These are phyloP conservation scores for Eristalis tenax DNA, from an alignment of 2,888 invertebrate genomes.

Conservation along the genomic window DNA sequence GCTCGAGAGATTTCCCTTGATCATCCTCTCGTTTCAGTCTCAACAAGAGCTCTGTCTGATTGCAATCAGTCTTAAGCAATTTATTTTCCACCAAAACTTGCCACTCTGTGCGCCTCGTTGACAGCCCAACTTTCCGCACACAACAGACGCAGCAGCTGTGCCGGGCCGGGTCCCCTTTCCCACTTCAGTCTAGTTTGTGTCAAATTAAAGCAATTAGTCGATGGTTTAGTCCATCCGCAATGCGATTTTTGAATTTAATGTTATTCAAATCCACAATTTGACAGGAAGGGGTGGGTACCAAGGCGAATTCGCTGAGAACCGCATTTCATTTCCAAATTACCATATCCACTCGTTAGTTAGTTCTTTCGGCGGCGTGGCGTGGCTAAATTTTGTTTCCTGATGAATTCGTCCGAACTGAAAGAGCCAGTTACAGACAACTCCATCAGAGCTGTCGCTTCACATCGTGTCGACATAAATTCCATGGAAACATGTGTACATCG, in stretches of 20 bases:
- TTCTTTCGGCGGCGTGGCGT: background rate
- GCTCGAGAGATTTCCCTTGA: too few species aligned
- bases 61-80: background rate
- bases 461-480: conserved; percentile 3
- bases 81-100: background rate
- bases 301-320: background rate
- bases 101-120: background rate
- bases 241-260: background rate
- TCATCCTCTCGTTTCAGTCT: too few species aligned
- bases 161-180: too few species aligned
- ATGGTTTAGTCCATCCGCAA: background rate
- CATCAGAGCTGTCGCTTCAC: background rate
- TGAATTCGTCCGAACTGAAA: background rate
- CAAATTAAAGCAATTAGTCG: background rate
- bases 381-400: background rate
- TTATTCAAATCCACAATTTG: background rate
- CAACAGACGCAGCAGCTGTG: background rate
- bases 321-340: background rate
- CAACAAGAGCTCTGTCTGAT: too few species aligned
- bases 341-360: background rate
- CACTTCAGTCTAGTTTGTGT: background rate
- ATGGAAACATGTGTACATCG: conserved; percentile 42
- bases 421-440: background rate
- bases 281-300: background rate
- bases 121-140: background rate